phyloP scores from a whole-genome alignment of 2,113 vertebrate species.

The Amphiprion ocellaris region DNA sequence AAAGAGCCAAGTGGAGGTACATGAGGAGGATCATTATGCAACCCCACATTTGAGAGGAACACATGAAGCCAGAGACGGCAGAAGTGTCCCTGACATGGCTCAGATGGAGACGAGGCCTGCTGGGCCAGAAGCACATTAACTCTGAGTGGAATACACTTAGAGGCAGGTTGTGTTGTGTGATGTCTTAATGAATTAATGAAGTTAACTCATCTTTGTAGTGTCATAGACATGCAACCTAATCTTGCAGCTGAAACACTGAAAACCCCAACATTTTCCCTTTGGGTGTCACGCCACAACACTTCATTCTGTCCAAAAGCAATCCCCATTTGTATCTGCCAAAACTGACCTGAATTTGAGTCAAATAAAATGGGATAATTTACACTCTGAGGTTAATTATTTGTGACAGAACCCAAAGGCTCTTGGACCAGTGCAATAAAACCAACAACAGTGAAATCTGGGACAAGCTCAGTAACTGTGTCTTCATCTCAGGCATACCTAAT shows the following conservation, averaged over 20 bases:
- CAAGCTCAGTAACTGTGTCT: conserved; percentile 65
- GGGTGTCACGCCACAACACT: neutral
- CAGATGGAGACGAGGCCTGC: conserved; percentile 33
- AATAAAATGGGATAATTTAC: conserved; percentile 59
- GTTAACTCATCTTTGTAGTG: conserved; percentile 6
- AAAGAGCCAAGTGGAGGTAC: conserved; percentile 56
- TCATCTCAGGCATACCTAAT: conserved; percentile 73
- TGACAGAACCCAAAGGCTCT: conserved; percentile 71
- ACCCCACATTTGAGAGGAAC: conserved; percentile 33
- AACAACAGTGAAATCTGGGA: conserved; percentile 71
- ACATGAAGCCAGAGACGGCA: conserved; percentile 48
- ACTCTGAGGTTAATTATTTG: conserved; percentile 55
- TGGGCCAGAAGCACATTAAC: conserved; percentile 35
- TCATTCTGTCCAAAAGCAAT: conserved; percentile 8
- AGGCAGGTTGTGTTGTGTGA: conserved; percentile 22
- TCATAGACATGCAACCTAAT: neutral
- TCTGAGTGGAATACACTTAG: conserved; percentile 25
- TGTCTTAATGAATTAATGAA: conserved; percentile 13
- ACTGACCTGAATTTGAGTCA: conserved; percentile 53
- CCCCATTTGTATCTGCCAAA: conserved; percentile 18
- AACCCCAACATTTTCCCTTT: neutral
- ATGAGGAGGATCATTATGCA: conserved; percentile 55
- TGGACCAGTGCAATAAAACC: conserved; percentile 53
- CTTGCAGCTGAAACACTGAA: conserved; percentile 2
- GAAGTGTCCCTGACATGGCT: conserved; percentile 40